These are phyloP conservation scores for Oscheius sp. DNA, from an alignment of 2,888 invertebrate genomes.

Conservation along the genomic window DNA sequence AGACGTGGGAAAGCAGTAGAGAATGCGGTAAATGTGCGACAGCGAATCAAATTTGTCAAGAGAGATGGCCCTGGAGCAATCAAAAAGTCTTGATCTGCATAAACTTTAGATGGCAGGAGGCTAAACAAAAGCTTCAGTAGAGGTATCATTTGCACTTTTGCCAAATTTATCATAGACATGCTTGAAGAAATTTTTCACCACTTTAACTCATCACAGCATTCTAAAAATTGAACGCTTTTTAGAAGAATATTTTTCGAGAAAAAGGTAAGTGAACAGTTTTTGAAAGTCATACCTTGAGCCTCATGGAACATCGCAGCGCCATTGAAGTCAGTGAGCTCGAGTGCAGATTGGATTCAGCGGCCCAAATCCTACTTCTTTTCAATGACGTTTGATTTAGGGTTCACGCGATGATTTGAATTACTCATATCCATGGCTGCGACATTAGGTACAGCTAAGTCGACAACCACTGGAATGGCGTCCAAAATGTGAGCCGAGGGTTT, in stretches of 20 bases:
- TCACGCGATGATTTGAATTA: background rate
- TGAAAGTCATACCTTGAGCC: constrained; percentile 18
- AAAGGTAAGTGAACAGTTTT: background rate
- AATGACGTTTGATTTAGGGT: constrained; percentile 13
- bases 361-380: constrained; percentile 24
- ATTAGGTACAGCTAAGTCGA: too few species aligned
- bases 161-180: too few species aligned
- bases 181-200: too few species aligned
- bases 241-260: too few species aligned
- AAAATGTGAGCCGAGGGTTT: too few species aligned
- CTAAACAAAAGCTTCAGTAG: too few species aligned
- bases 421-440: too few species aligned
- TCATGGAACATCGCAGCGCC: constrained; percentile 36
- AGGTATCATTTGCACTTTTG: too few species aligned
- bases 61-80: constrained; percentile 19
- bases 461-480: too few species aligned
- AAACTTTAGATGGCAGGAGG: too few species aligned
- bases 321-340: constrained; percentile 28
- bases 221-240: too few species aligned
- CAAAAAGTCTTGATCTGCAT: constrained; percentile 9
- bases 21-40: background rate
- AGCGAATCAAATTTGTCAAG: constrained; percentile 31
- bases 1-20: constrained; percentile 15
- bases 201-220: too few species aligned
- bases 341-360: constrained; percentile 32